Evolutionary conservation across 2,888 invertebrate genomes (phyloP).

Genomic region (Acanthoscelides obtectus): DNA sequence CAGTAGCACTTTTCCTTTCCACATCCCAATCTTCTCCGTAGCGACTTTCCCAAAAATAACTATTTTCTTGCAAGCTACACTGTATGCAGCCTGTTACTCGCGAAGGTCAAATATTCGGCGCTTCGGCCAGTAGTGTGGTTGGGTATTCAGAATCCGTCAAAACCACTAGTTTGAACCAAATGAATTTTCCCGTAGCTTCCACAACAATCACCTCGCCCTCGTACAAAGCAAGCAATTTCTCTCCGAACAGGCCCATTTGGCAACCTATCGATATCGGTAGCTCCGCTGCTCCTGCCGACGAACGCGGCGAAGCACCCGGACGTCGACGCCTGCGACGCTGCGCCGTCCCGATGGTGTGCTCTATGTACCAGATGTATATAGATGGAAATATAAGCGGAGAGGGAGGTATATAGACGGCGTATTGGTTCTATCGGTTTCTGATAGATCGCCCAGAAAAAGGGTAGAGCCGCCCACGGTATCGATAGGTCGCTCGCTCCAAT

Average conservation of each 20-base stretch:
- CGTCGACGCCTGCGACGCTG: not conserved
- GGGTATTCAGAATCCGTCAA: no score
- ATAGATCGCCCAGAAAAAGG: constrained; percentile 5
- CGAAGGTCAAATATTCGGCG: no score
- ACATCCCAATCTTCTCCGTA: no score
- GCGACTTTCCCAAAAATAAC: no score
- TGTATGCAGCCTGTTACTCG: no score
- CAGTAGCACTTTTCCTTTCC: no score
- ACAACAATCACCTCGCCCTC: not conserved
- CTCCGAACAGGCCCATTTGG: not conserved
- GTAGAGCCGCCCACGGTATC: not conserved
- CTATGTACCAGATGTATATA: not conserved
- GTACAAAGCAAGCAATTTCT: not conserved
- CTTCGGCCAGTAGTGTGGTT: no score
- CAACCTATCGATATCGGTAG: not conserved
- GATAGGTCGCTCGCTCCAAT: not conserved
- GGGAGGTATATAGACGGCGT: constrained; percentile 7
- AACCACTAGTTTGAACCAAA: no score
- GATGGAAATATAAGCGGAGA: not conserved
- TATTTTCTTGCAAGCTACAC: no score
- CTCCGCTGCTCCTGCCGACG: not conserved
- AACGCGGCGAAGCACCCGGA: not conserved
- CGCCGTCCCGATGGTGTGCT: not conserved
- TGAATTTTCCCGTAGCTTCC: not conserved
- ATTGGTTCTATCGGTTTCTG: constrained; percentile 13